Conservation (phyloP, 2,113 vertebrate species). For the Mungos mungo region DNA sequence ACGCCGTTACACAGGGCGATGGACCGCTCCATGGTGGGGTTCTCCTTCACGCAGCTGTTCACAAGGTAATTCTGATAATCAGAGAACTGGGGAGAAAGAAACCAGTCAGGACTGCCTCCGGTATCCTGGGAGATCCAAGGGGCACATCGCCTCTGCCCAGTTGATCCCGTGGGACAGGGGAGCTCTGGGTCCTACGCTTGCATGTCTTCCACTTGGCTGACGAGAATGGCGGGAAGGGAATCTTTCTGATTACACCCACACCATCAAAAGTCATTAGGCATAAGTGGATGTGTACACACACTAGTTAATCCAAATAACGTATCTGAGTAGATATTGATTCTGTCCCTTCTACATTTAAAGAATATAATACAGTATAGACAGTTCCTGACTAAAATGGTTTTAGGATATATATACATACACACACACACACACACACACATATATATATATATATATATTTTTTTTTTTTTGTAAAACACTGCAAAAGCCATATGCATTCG, state of each 20-base stretch:
- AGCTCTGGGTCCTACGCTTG: neutral
- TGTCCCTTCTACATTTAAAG: neutral
- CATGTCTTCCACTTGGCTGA: neutral
- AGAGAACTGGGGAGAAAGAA: conserved; percentile 86
- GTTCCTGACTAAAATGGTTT: neutral
- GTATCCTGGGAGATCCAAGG: neutral
- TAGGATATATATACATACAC: neutral
- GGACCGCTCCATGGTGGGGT: conserved; percentile 95
- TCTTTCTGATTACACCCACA: neutral
- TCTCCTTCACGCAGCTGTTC: conserved; percentile 95
- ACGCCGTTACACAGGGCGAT: conserved; percentile 96
- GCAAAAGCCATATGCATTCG: neutral
- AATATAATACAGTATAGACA: neutral
- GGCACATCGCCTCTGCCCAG: neutral
- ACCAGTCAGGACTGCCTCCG: neutral
- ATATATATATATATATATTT: no score
- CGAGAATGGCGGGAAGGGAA: neutral
- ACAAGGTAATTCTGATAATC: conserved; percentile 97
- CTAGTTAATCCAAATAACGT: neutral
- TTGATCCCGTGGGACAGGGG: neutral
- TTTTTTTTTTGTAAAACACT: neutral
- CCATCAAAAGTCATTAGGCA: neutral
- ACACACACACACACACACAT: no score
- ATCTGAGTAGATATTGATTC: neutral
- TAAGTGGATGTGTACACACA: neutral